Evolutionary conservation across 64 coral and sea anemone genomes (phyloP).

Genomic region (Montipora foliosa): DNA sequence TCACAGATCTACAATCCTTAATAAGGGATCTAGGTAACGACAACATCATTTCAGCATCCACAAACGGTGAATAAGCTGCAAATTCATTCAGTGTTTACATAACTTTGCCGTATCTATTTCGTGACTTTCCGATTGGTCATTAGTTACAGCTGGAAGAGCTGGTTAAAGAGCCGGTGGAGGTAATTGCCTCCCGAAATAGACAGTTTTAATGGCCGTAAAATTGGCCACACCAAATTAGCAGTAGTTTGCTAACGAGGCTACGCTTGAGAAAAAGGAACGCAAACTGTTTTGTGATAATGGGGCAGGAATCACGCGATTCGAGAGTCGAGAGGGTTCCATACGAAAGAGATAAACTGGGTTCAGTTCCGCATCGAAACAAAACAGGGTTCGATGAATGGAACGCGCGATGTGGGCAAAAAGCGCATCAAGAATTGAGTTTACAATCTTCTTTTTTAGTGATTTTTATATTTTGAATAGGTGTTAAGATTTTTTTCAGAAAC

Average conservation of each 20-base stretch:
- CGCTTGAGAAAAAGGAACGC: background rate
- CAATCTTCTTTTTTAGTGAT: no score
- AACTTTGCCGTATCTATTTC: slow-evolving; percentile 56
- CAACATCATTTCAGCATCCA: background rate
- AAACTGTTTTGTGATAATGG: background rate
- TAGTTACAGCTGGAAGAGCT: slow-evolving; percentile 22
- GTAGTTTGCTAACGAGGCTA: slow-evolving; percentile 1
- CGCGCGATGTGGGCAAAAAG: background rate
- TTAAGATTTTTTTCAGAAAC: no score
- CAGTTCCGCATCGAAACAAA: background rate
- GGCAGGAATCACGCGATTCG: slow-evolving; percentile 25
- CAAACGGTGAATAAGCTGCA: background rate
- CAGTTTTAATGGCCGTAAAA: slow-evolving; percentile 56
- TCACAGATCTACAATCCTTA: background rate
- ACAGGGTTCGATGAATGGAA: background rate
- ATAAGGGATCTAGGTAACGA: background rate
- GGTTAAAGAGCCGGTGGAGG: slow-evolving; percentile 49
- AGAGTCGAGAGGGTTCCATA: slow-evolving; percentile 25
- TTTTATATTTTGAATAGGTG: no score
- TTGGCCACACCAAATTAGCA: slow-evolving; percentile 26
- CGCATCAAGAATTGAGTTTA: background rate
- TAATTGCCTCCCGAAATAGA: slow-evolving; percentile 57
- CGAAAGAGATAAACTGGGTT: background rate
- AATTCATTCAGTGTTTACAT: background rate
- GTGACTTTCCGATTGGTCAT: slow-evolving; percentile 41